Percentiles rank a stretch among this genome's conserved stretches.
phyloP scores from a whole-genome alignment of 2,888 invertebrate genomes.

The Spisula subtruncata region DNA sequence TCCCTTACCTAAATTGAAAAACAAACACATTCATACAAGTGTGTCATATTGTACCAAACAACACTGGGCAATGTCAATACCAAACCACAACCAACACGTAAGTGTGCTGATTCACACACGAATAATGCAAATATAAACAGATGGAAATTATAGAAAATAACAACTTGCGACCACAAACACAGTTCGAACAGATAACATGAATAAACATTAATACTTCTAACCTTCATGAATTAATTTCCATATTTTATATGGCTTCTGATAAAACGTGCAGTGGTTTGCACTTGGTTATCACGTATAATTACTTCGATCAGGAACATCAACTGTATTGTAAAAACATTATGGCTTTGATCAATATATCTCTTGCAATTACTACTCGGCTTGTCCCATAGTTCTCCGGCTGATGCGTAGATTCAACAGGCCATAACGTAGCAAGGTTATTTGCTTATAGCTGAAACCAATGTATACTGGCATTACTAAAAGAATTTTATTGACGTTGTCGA shows the following conservation, averaged over 20 bases:
- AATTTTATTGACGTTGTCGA: too few species aligned
- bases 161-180: not conserved
- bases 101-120: too few species aligned
- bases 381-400: not conserved
- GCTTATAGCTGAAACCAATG: too few species aligned
- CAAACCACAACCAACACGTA: too few species aligned
- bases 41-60: too few species aligned
- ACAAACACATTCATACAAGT: too few species aligned
- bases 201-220: not conserved
- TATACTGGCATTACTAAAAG: too few species aligned
- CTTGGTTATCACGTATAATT: not conserved
- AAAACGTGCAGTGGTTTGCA: constrained; percentile 2
- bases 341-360: not conserved
- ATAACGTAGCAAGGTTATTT: too few species aligned
- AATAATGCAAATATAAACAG: too few species aligned
- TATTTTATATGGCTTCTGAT: constrained; percentile 24
- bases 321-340: not conserved
- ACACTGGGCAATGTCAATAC: too few species aligned
- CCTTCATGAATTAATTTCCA: constrained; percentile 9
- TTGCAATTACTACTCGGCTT: not conserved
- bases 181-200: not conserved
- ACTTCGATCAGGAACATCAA: not conserved
- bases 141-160: not conserved
- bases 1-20: too few species aligned
- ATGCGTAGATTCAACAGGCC: too few species aligned